These are phyloP conservation scores for Palythoa grandis DNA, from an alignment of 92 coral and sea anemone species.

Conservation along the genomic window DNA sequence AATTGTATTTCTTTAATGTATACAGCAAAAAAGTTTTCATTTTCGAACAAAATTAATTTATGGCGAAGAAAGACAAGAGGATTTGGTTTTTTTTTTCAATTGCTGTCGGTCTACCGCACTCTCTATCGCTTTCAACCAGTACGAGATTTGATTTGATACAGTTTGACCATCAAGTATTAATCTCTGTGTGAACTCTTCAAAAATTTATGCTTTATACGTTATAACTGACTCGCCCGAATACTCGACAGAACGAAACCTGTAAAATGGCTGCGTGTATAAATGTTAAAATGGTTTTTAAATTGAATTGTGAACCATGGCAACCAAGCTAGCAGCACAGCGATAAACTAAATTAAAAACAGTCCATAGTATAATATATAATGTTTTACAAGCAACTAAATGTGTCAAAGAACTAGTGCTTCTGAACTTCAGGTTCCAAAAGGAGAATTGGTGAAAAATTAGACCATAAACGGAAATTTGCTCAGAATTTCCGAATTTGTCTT, in stretches of 20 bases:
- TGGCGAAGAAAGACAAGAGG: not conserved
- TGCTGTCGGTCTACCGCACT: not conserved
- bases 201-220: conserved; percentile 13
- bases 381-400: too few species aligned
- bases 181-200: conserved; percentile 16
- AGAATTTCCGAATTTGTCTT: too few species aligned
- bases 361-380: too few species aligned
- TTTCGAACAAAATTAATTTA: not conserved
- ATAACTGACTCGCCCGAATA: not conserved
- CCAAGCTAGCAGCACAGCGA: not conserved
- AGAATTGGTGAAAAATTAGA: too few species aligned
- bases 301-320: conserved; percentile 8
- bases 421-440: too few species aligned
- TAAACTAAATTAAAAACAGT: too few species aligned
- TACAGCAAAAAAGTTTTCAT: not conserved
- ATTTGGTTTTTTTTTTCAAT: not conserved
- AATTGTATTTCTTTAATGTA: not conserved
- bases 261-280: not conserved
- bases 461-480: too few species aligned
- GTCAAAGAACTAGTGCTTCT: too few species aligned
- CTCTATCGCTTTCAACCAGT: not conserved
- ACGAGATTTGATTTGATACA: not conserved
- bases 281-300: conserved; percentile 11
- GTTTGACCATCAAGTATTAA: conserved; percentile 16
- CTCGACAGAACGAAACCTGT: not conserved